Conservation (phyloP, 2,888 invertebrate species). For the Helicoverpa assulta region DNA sequence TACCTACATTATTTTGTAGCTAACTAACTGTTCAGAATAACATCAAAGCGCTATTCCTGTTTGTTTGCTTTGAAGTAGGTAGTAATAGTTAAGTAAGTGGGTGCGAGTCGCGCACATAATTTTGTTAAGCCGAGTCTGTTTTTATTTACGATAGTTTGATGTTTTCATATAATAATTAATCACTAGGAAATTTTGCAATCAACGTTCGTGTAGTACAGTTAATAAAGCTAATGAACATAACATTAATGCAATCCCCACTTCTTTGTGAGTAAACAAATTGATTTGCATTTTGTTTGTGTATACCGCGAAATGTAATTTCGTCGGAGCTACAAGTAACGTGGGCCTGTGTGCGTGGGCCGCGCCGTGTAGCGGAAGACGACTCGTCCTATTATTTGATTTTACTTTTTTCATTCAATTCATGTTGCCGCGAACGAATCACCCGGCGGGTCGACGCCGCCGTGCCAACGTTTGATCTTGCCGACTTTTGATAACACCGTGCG, state of each 20-base stretch:
- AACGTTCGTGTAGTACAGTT: not conserved
- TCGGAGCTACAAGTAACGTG: slow-evolving; percentile 26
- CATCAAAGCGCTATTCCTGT: slow-evolving; percentile 79
- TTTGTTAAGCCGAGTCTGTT: slow-evolving; percentile 26
- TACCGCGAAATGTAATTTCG: slow-evolving; percentile 12
- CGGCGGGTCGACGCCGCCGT: slow-evolving; percentile 62
- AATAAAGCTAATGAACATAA: not conserved
- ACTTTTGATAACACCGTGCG: slow-evolving; percentile 74
- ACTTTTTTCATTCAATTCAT: slow-evolving; percentile 65
- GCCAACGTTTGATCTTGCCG: slow-evolving; percentile 69
- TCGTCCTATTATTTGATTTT: slow-evolving; percentile 66
- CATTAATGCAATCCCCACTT: no score
- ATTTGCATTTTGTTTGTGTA: not conserved
- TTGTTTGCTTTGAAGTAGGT: slow-evolving; percentile 82
- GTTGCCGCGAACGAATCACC: slow-evolving; percentile 66
- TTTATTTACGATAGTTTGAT: slow-evolving; percentile 27
- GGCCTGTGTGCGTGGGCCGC: slow-evolving; percentile 35
- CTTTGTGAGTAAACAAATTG: not conserved
- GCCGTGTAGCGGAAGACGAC: slow-evolving; percentile 63
- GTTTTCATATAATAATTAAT: slow-evolving; percentile 18
- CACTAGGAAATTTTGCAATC: slow-evolving; percentile 8
- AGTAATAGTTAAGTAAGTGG: slow-evolving; percentile 45
- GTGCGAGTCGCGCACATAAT: slow-evolving; percentile 31
- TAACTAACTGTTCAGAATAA: slow-evolving; percentile 74
- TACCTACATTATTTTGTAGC: slow-evolving; percentile 69